Conservation (phyloP, 2,888 invertebrate genomes). For the Leptinotarsa tumamoca region DNA sequence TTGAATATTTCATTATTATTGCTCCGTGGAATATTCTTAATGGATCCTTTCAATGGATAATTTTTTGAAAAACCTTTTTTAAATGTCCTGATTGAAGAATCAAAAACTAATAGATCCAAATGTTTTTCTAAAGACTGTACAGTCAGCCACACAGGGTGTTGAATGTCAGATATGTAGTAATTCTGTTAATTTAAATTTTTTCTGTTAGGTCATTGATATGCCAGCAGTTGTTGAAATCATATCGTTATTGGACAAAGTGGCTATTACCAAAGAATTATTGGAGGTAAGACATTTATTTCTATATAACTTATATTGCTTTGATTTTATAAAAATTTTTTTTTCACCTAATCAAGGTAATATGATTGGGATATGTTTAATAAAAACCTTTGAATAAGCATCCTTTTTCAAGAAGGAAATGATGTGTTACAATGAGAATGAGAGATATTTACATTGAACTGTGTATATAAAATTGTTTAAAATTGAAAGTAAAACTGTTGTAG, state of each 20-base stretch:
- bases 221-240: constrained; percentile 93
- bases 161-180: constrained; percentile 32
- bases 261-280: constrained; percentile 90
- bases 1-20: constrained; percentile 44
- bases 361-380: neutral
- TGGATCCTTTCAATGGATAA: neutral
- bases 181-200: constrained; percentile 43
- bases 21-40: constrained; percentile 6
- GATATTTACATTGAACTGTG: neutral
- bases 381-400: neutral
- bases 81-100: too few relatives aligned
- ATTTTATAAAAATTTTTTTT: neutral
- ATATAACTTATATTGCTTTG: neutral
- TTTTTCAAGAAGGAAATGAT: neutral
- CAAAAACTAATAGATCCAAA: neutral
- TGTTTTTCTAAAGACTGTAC: constrained; percentile 41
- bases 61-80: too few relatives aligned
- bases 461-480: neutral
- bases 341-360: neutral
- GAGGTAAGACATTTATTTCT: constrained; percentile 73
- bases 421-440: neutral
- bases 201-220: constrained; percentile 92
- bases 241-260: constrained; percentile 89
- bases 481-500: neutral
- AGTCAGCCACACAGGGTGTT: constrained; percentile 51